Evolutionary conservation across 2,113 vertebrate genomes (phyloP).

Genomic region (Muntiacus reevesi): DNA sequence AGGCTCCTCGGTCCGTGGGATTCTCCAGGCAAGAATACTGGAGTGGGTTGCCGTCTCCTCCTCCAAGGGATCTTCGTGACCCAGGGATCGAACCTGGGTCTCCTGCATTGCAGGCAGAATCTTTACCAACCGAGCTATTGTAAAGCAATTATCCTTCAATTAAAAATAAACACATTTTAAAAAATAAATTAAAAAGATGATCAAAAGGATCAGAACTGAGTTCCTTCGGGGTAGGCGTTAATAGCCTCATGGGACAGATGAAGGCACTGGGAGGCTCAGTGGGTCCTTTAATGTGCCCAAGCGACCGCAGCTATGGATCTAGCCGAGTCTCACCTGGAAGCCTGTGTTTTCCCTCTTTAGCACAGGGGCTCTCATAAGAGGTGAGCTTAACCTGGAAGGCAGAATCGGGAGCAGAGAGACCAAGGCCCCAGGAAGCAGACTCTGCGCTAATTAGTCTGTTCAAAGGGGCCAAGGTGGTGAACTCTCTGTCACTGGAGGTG

Average conservation of each 20-base stretch:
- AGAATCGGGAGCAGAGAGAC: background rate
- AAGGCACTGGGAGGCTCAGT: background rate
- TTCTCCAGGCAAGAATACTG: background rate
- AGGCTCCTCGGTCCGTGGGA: background rate
- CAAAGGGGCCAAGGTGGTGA: background rate
- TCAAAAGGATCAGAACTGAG: background rate
- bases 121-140: background rate
- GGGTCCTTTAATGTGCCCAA: background rate
- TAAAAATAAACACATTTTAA: background rate
- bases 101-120: background rate
- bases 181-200: background rate
- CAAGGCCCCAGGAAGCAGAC: background rate
- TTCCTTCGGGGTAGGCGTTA: background rate
- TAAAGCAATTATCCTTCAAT: background rate
- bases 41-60: background rate
- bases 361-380: background rate
- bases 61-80: background rate
- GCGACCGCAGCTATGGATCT: background rate
- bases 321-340: background rate
- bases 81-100: background rate
- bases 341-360: background rate
- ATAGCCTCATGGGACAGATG: background rate
- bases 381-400: background rate
- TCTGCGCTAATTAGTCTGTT: fast-evolving
- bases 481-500: background rate